These are phyloP conservation scores for Archips xylosteana DNA, from an alignment of 2,888 invertebrate species.

Conservation along the genomic window DNA sequence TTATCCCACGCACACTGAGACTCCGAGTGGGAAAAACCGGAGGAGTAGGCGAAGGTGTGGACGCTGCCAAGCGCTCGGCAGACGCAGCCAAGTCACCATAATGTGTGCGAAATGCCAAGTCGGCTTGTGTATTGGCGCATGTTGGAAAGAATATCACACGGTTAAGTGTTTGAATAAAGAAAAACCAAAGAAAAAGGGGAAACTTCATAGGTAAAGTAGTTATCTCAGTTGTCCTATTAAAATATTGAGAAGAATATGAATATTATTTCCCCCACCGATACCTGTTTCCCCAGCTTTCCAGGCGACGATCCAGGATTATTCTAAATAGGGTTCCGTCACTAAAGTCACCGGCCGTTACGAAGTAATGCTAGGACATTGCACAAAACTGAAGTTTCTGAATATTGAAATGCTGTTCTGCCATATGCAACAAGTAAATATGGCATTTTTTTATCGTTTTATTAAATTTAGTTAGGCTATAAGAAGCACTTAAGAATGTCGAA, in stretches of 20 bases:
- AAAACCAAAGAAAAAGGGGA: slow-evolving; percentile 31
- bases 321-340: too few species aligned
- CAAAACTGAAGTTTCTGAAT: too few species aligned
- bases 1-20: slow-evolving; percentile 32
- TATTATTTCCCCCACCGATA: too few species aligned
- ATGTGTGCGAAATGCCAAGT: slow-evolving; percentile 40
- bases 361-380: too few species aligned
- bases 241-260: not conserved
- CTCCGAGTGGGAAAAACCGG: slow-evolving; percentile 22
- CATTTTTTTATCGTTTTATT: too few species aligned
- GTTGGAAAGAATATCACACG: slow-evolving; percentile 39
- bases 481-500: too few species aligned
- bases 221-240: not conserved
- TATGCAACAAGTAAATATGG: too few species aligned
- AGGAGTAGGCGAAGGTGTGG: slow-evolving; percentile 32
- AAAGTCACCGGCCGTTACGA: too few species aligned
- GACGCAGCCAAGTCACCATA: slow-evolving; percentile 30
- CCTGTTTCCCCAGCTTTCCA: too few species aligned
- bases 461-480: too few species aligned
- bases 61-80: slow-evolving; percentile 36
- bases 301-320: too few species aligned
- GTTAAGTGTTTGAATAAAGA: slow-evolving; percentile 35
- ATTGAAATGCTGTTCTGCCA: too few species aligned
- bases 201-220: slow-evolving; percentile 15
- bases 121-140: slow-evolving; percentile 27